Evolutionary conservation across 2,113 vertebrate species (phyloP).

Genomic region (Capreolus pygargus): DNA sequence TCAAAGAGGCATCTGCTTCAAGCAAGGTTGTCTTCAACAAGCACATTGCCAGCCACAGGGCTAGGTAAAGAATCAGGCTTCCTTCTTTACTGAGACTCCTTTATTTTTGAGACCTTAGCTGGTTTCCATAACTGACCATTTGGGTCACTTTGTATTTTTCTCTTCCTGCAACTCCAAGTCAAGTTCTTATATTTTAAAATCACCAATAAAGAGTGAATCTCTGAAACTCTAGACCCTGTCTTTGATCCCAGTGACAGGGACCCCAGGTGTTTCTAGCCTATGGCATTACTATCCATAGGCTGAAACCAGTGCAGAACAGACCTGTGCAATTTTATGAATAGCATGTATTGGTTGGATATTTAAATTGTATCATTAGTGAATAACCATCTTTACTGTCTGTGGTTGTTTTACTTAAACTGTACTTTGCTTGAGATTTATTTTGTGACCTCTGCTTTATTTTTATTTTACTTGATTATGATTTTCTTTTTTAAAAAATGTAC

Average conservation of each 20-base stretch:
- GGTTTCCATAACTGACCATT: not conserved
- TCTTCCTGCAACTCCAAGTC: not conserved
- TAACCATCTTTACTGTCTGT: not conserved
- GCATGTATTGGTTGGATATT: not conserved
- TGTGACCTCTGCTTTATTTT: not conserved
- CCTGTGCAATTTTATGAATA: not conserved
- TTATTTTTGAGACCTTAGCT: not conserved
- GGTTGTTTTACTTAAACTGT: not conserved
- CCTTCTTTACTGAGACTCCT: not conserved
- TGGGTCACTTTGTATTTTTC: not conserved
- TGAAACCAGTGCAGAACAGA: not conserved
- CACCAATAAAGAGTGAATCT: not conserved
- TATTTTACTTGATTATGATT: not conserved
- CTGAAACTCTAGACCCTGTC: not conserved
- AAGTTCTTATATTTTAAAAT: not conserved
- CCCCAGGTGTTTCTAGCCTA: not conserved
- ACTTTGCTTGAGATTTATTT: not conserved
- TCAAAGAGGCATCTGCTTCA: not conserved
- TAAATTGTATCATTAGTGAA: not conserved
- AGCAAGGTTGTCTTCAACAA: not conserved
- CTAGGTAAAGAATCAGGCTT: not conserved
- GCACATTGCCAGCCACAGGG: not conserved
- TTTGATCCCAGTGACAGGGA: not conserved
- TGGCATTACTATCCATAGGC: not conserved
- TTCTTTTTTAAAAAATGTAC: not conserved